Percentiles rank a stretch among this genome's conserved stretches.
phyloP scores from a whole-genome alignment of 2,113 vertebrate species.

The Cichladusa arquata region DNA sequence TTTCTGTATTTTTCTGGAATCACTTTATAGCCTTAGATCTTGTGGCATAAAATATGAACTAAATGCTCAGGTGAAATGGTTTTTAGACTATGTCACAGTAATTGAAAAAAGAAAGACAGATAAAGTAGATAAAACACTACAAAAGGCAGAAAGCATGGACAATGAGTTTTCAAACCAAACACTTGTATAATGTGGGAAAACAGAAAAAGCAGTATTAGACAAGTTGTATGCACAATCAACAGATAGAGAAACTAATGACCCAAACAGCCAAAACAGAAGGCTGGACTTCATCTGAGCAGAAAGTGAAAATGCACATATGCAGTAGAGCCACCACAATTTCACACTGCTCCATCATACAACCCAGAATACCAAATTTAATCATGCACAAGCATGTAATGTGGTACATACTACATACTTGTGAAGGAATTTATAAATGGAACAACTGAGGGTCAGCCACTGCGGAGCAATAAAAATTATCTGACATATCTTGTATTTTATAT shows the following conservation, averaged over 20 bases:
- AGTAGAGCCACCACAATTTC: not conserved
- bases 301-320: not conserved
- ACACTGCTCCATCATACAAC: not conserved
- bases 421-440: not conserved
- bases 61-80: not conserved
- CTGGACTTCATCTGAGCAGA: not conserved
- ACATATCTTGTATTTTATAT: not conserved
- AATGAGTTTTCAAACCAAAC: not conserved
- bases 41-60: not conserved
- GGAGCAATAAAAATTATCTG: not conserved
- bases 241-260: not conserved
- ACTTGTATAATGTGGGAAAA: not conserved
- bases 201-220: not conserved
- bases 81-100: not conserved
- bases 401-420: not conserved
- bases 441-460: not conserved
- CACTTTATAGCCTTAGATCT: not conserved
- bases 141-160: not conserved
- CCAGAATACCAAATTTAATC: not conserved
- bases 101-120: not conserved
- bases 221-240: not conserved
- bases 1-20: not conserved
- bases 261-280: not conserved
- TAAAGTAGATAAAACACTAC: not conserved
- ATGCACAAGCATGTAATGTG: not conserved